A percentile compares a stretch with the other conserved stretches of the same genome.
Evolutionary conservation across 2,113 vertebrate species (phyloP).

Genomic region (Strigops habroptila): DNA sequence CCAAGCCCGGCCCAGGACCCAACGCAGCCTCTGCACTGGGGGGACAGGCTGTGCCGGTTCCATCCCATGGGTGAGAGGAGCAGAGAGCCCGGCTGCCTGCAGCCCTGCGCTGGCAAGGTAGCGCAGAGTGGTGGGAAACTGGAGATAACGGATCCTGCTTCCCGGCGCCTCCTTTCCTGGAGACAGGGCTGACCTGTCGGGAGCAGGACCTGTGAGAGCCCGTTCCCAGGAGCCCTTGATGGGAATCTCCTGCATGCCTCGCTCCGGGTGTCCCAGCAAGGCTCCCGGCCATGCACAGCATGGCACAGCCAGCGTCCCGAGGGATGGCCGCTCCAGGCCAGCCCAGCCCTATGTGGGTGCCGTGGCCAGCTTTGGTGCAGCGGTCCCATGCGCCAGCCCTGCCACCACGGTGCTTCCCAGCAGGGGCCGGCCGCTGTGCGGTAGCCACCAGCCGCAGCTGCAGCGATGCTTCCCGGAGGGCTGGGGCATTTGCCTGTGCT

Average conservation of each 20-base stretch:
- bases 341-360: accelerated
- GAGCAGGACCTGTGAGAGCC: neutral
- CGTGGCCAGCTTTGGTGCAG: neutral
- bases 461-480: neutral
- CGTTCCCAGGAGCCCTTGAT: accelerated
- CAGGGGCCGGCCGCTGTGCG: neutral
- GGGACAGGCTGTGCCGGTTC: accelerated
- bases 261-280: accelerated
- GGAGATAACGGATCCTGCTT: neutral
- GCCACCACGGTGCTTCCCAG: neutral
- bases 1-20: neutral
- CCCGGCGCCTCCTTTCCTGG: neutral
- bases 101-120: neutral
- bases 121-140: accelerated
- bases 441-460: neutral
- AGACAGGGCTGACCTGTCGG: neutral
- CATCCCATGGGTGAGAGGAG: neutral
- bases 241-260: neutral
- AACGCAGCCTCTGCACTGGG: neutral
- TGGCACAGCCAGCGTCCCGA: accelerated
- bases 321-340: neutral
- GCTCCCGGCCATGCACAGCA: accelerated
- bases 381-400: neutral
- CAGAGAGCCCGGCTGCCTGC: neutral
- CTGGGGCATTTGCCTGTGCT: neutral